Evolutionary conservation across 1,140 invertebrate species (phyloP).

Genomic region (Scaptomyza montana): DNA sequence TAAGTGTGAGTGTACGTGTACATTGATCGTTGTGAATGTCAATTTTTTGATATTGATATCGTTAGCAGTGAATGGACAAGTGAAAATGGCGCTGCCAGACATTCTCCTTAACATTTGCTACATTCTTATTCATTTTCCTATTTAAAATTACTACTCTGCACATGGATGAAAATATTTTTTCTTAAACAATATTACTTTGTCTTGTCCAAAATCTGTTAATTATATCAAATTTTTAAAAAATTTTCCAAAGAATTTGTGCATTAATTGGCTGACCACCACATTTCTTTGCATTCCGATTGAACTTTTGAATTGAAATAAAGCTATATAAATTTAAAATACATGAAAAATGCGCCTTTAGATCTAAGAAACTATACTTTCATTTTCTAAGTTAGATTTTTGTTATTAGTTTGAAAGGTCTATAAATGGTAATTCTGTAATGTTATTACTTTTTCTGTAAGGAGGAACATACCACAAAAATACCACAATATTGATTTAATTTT

Average conservation of each 20-base stretch:
- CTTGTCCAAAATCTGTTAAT: no score
- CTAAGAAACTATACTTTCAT: background rate
- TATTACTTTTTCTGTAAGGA: conserved; percentile 10
- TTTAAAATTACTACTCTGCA: background rate
- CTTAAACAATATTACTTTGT: no score
- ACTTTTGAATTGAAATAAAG: background rate
- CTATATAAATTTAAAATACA: no score
- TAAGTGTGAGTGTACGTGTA: conserved; percentile 52
- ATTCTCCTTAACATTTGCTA: background rate
- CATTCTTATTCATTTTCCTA: background rate
- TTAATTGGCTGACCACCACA: background rate
- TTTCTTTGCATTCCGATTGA: background rate
- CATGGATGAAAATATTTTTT: background rate
- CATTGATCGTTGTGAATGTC: conserved; percentile 32
- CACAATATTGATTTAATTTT: conserved; percentile 41
- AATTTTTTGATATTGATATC: conserved; percentile 27
- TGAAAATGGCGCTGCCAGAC: conserved; percentile 18
- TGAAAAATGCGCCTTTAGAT: no score
- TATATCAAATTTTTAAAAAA: no score
- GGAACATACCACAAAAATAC: conserved; percentile 22
- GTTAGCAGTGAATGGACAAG: conserved; percentile 14
- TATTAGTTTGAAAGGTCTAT: background rate
- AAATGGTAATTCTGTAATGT: conserved; percentile 1
- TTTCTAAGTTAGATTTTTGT: background rate
- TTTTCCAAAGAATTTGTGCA: no score